Conservation (phyloP, 2,113 vertebrate species). For the Tor tambroides region DNA sequence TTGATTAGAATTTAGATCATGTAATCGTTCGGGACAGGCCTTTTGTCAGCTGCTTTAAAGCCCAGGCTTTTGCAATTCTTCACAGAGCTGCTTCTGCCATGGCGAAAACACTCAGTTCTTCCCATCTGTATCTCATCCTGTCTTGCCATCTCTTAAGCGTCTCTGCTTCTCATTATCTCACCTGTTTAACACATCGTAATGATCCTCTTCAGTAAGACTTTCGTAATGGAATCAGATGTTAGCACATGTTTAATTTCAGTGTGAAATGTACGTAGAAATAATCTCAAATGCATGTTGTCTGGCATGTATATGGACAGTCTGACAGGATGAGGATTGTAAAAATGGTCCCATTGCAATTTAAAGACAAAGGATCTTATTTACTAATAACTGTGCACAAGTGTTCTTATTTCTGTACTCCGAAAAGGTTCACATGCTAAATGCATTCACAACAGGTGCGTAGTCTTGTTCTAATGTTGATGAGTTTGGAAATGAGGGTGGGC, state of each 20-base stretch:
- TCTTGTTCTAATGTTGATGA: no score
- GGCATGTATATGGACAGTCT: background rate
- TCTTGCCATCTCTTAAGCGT: conserved; percentile 34
- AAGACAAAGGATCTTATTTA: no score
- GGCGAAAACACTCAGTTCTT: conserved; percentile 47
- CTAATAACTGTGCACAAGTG: no score
- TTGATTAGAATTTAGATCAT: conserved; percentile 99
- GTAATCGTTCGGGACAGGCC: conserved; percentile 87
- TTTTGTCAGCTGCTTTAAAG: conserved; percentile 74
- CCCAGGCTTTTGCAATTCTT: conserved; percentile 65
- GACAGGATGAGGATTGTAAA: background rate
- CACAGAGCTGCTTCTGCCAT: conserved; percentile 50
- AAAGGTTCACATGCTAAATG: no score
- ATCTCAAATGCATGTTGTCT: background rate
- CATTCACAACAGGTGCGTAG: no score
- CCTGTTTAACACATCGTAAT: conserved; percentile 27
- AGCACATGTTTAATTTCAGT: background rate
- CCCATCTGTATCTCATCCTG: conserved; percentile 25
- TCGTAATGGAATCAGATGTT: background rate
- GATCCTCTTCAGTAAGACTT: background rate
- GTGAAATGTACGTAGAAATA: background rate
- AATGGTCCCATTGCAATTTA: background rate
- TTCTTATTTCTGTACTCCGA: no score
- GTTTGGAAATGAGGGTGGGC: no score
- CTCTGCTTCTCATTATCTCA: conserved; percentile 34